phyloP scores from a whole-genome alignment of 2,797 vertebrate species.

The Eulemur rubriventer region DNA sequence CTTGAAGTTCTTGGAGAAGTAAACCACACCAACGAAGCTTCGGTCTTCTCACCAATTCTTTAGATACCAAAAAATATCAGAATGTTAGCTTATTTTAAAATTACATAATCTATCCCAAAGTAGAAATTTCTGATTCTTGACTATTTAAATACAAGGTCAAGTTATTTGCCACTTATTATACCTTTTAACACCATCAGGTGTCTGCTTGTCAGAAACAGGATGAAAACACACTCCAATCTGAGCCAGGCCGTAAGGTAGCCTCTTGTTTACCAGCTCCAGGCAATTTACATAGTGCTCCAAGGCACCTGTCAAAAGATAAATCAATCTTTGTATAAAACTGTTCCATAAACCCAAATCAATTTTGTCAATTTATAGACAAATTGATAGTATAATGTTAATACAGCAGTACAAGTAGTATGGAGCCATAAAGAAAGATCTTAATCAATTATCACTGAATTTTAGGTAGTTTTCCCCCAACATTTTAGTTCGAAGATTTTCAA shows the following conservation, averaged over 20 bases:
- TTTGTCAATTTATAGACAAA: background rate
- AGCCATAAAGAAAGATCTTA: background rate
- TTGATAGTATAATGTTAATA: background rate
- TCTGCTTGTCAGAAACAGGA: constrained; percentile 69
- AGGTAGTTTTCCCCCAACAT: background rate
- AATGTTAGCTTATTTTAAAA: constrained; percentile 81
- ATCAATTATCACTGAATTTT: background rate
- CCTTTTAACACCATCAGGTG: constrained; percentile 65
- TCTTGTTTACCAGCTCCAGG: constrained; percentile 91
- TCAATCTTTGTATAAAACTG: background rate
- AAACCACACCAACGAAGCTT: constrained; percentile 95
- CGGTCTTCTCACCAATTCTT: constrained; percentile 91
- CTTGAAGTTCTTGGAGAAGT: constrained; percentile 91
- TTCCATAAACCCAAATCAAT: background rate
- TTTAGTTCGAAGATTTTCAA: constrained; percentile 35
- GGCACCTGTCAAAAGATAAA: constrained; percentile 87
- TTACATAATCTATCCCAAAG: constrained; percentile 57
- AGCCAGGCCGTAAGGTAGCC: constrained; percentile 94
- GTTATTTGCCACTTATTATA: constrained; percentile 62
- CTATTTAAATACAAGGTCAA: constrained; percentile 22
- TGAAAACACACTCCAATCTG: constrained; percentile 93
- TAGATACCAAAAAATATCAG: constrained; percentile 80
- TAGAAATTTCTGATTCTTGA: background rate
- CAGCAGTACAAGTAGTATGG: background rate
- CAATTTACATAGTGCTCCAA: constrained; percentile 89